Base-by-base conservation (phyloP, 1,140 invertebrate species). In the Plodia interpunctella region DNA sequence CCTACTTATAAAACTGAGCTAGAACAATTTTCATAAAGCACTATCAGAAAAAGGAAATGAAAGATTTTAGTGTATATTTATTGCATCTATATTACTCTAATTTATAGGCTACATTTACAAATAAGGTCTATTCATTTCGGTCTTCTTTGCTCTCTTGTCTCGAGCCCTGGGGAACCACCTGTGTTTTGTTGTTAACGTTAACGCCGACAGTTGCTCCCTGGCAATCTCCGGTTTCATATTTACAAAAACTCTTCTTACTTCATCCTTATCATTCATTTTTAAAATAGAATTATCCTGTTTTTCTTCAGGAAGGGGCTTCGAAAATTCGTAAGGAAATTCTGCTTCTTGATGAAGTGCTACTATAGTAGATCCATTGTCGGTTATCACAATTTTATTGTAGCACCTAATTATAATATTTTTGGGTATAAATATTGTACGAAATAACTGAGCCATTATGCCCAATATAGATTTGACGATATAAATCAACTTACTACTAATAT, bases 281-380 rank as follows among this genome's bases (percentile, higher is more conserved):
- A 96, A 83, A 10, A 94, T 80, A 13, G 92, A 90, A 38, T 88
- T 73, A 66, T 85, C 71, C 56, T 76, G 25, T 44, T 69, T 56
- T 51, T 83, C 70, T 60, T 89, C 74, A 13, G 95, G 94, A 38
- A 97, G 70, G 1, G 96, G 94, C 76, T 91, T 93, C 8, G 96
- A 94, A 72, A 84, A 93, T 86, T 98, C 95, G 76, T 98, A 98
- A 0, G 97, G 97, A 90, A 96, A 95, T 49, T 92, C 82, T 76
- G 91, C 78, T 68, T 96, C 93, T 35, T 95, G 95, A 90, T 98
- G 97, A 94, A 97, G 97, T 64, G 95, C 96, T 44, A 97, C 92
- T 62, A 96, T 92, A 55, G 94, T 96, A 49, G 92, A 92, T n/a
- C 93, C 92, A 87, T 96, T 93, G 68, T 94, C 91, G 11, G 93